A percentile compares a stretch with the other conserved stretches of the same genome.
Evolutionary conservation across 2,113 vertebrate genomes (phyloP).

Genomic region (Gallinago jamesoni): DNA sequence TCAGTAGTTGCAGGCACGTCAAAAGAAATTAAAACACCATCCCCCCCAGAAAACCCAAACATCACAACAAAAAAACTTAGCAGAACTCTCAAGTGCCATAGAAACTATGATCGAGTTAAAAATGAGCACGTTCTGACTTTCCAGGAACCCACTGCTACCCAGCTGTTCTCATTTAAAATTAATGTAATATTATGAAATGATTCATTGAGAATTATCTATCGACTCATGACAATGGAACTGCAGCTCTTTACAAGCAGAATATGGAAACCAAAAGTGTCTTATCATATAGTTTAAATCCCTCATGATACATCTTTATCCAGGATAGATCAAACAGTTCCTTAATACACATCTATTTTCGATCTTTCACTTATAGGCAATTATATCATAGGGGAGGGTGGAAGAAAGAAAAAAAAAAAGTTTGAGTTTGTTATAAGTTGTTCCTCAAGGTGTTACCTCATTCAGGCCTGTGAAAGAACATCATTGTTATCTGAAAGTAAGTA

Average conservation of each 20-base stretch:
- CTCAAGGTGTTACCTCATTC: not conserved
- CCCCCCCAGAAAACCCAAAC: rapidly evolving
- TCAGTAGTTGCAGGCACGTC: not conserved
- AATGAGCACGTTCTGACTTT: not conserved
- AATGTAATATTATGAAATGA: constrained; percentile 41
- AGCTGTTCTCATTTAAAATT: constrained; percentile 48
- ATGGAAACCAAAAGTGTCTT: not conserved
- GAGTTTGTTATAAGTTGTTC: not conserved
- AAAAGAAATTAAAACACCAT: not conserved
- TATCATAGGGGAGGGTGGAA: rapidly evolving
- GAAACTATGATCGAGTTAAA: not conserved
- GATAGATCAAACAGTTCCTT: not conserved
- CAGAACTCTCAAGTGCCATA: not conserved
- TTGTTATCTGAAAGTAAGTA: not conserved
- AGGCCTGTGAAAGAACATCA: not conserved
- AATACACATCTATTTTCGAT: not conserved
- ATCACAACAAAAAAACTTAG: not conserved
- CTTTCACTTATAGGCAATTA: not conserved
- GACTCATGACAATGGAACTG: not conserved
- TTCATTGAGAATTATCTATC: constrained; percentile 41
- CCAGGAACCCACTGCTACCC: not conserved
- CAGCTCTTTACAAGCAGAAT: not conserved
- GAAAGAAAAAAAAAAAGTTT: not conserved
- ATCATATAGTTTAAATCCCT: not conserved
- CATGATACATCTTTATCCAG: not conserved